phyloP scores from a whole-genome alignment of 2,888 invertebrate genomes.

The Xanthorhoe spadicearia region DNA sequence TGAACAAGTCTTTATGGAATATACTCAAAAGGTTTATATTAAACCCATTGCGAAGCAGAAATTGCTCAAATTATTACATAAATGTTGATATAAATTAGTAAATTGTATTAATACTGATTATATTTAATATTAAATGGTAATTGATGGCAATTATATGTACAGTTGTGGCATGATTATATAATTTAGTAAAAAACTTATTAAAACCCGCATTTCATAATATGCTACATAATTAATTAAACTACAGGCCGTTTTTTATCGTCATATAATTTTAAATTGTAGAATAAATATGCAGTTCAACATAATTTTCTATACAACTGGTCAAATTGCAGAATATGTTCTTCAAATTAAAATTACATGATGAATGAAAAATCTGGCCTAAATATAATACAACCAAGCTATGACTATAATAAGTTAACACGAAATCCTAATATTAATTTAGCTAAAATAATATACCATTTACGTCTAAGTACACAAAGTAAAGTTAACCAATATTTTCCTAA shows the following conservation, averaged over 20 bases:
- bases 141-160: conserved; percentile 77
- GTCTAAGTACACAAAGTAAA: conserved; percentile 16
- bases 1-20: background rate
- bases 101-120: conserved; percentile 83
- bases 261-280: background rate
- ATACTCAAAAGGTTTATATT: background rate
- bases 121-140: conserved; percentile 73
- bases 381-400: conserved; percentile 68
- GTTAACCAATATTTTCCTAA: conserved; percentile 1
- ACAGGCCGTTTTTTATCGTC: background rate
- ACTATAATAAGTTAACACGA: conserved; percentile 68
- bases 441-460: conserved; percentile 45
- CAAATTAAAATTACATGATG: background rate
- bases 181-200: conserved; percentile 57
- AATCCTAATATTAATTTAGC: conserved; percentile 51
- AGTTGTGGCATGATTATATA: conserved; percentile 69
- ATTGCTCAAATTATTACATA: conserved; percentile 38
- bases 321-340: background rate
- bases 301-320: background rate
- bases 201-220: conserved; percentile 75
- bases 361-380: conserved; percentile 26
- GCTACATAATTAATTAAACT: conserved; percentile 54
- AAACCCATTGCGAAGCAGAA: background rate
- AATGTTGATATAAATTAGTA: conserved; percentile 71
- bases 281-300: background rate